Evolutionary conservation across 2,888 invertebrate species (phyloP).

Genomic region (Tenthredo mesomela): DNA sequence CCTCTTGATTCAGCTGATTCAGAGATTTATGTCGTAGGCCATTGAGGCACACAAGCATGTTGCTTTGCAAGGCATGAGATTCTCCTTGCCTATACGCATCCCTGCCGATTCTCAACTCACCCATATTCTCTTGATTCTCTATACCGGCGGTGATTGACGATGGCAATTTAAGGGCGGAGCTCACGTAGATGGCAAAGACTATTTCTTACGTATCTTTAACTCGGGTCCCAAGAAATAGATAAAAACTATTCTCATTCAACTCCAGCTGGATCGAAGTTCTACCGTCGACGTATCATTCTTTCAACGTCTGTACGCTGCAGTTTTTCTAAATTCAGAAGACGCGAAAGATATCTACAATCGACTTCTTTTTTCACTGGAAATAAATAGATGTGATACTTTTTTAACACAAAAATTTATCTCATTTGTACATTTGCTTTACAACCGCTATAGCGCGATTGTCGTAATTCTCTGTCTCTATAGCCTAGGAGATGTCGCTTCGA

Average conservation of each 20-base stretch:
- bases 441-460: neutral
- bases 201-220: constrained; percentile 28
- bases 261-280: neutral
- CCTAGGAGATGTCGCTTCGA: neutral
- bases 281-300: neutral
- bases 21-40: constrained; percentile 30
- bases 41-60: constrained; percentile 3
- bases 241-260: constrained; percentile 12
- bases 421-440: neutral
- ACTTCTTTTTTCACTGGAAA: neutral
- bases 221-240: neutral
- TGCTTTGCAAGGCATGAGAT: constrained; percentile 11
- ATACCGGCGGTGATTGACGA: constrained; percentile 36
- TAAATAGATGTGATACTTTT: neutral
- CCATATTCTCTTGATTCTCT: constrained; percentile 23
- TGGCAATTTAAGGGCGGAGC: constrained; percentile 41
- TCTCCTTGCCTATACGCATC: constrained; percentile 8
- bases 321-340: neutral
- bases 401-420: neutral
- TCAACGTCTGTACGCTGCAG: neutral
- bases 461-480: neutral
- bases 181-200: constrained; percentile 19
- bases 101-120: constrained; percentile 21
- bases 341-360: neutral
- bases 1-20: neutral